phyloP scores from a whole-genome alignment of 2,888 invertebrate genomes.

The Sinhomidia bicolor region DNA sequence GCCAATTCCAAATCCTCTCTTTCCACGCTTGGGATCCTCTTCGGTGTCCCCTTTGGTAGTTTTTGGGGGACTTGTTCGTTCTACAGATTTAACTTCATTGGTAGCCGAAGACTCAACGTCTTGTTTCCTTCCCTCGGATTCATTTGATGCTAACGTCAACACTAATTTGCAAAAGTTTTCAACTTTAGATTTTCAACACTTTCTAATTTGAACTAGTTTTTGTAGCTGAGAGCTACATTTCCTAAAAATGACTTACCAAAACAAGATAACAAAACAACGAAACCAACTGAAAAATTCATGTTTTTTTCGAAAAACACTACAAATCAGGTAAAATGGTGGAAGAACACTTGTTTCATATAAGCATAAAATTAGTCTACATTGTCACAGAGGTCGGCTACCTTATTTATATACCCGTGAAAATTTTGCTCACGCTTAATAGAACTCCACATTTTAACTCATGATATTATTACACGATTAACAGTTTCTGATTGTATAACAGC shows the following conservation, averaged over 20 bases:
- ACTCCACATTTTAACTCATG: neutral
- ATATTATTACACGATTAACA: neutral
- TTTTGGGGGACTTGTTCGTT: constrained; percentile 27
- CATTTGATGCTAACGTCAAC: neutral
- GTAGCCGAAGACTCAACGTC: constrained; percentile 49
- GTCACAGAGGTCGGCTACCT: constrained; percentile 50
- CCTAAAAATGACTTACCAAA: constrained; percentile 35
- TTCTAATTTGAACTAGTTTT: neutral
- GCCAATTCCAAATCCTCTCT: constrained; percentile 77
- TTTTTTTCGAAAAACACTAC: neutral
- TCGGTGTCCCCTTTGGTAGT: constrained; percentile 61
- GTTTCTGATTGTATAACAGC: neutral
- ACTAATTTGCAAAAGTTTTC: constrained; percentile 4
- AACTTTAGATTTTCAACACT: neutral
- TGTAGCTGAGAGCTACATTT: neutral
- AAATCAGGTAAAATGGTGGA: no score
- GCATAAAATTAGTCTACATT: constrained; percentile 22
- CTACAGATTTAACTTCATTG: constrained; percentile 52
- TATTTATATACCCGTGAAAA: constrained; percentile 67
- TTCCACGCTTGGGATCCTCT: constrained; percentile 72
- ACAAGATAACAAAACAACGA: constrained; percentile 27
- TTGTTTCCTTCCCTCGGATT: neutral
- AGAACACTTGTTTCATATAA: neutral
- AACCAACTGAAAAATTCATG: constrained; percentile 49
- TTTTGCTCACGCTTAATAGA: neutral